Evolutionary conservation across 1,140 invertebrate genomes (phyloP).

Genomic region (Stenopsyche tienmushanensis): DNA sequence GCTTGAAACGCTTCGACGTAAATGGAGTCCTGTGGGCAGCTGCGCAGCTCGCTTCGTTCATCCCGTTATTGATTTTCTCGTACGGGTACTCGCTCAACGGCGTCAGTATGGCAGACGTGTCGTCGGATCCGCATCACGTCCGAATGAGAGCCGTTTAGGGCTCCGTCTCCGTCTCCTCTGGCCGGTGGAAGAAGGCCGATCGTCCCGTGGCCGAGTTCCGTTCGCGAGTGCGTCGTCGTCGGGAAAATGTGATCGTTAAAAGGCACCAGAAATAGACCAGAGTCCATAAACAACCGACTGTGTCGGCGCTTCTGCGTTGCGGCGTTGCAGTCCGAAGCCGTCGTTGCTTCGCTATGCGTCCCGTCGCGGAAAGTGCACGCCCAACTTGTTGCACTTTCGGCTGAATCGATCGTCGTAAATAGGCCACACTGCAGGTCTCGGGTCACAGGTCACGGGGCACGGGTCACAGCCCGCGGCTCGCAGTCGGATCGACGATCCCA

Average conservation of each 20-base stretch:
- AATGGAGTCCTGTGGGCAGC: conserved; percentile 2
- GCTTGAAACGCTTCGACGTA: too few species aligned
- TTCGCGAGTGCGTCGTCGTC: conserved; percentile 4
- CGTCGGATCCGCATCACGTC: too few species aligned
- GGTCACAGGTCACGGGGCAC: conserved; percentile 3
- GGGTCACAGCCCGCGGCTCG: background rate
- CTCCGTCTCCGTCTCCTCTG: too few species aligned
- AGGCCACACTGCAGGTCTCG: conserved; percentile 4
- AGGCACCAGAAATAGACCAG: conserved; percentile 26
- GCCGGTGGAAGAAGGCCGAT: too few species aligned
- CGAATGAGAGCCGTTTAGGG: too few species aligned
- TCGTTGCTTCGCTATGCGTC: too few species aligned
- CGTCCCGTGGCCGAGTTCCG: too few species aligned
- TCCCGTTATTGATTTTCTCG: conserved; percentile 37
- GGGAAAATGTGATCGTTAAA: conserved; percentile 32
- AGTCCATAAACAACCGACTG: conserved; percentile 36
- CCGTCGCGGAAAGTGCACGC: background rate
- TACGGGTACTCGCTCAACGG: background rate
- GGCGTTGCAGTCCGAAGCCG: background rate
- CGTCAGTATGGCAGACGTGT: background rate
- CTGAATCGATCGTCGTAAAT: conserved; percentile 27
- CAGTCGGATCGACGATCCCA: too few species aligned
- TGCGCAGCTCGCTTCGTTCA: conserved; percentile 32
- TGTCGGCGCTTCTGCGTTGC: background rate
- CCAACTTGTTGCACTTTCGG: conserved; percentile 12